phyloP scores from a whole-genome alignment of 1,140 invertebrate genomes.

The Zaprionus taronus region DNA sequence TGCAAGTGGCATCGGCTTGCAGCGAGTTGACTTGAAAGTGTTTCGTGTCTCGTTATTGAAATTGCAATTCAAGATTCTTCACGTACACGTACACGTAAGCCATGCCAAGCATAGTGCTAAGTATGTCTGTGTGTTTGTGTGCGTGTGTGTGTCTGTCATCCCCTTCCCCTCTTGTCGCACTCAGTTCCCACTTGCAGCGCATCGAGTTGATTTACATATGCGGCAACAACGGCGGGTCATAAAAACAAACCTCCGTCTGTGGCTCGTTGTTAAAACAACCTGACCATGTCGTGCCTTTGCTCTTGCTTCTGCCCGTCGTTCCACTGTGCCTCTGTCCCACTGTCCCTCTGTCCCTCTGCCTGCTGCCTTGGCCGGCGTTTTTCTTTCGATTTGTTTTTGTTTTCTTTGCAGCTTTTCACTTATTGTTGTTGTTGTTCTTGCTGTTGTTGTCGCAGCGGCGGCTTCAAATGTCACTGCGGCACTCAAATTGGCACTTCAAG shows the following conservation, averaged over 20 bases:
- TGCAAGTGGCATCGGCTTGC: conserved; percentile 57
- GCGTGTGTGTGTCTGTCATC: not conserved
- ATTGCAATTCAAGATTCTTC: conserved; percentile 81
- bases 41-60: conserved; percentile 80
- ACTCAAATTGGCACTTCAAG: conserved; percentile 64
- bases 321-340: not conserved
- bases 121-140: not conserved
- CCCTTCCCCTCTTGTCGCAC: not conserved
- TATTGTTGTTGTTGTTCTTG: not conserved
- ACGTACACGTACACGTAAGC: conserved; percentile 57
- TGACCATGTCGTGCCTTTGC: conserved; percentile 67
- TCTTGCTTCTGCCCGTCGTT: not conserved
- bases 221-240: conserved; percentile 53
- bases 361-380: conserved; percentile 29
- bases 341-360: not conserved
- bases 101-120: not conserved
- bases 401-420: conserved; percentile 17
- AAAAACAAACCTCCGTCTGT: conserved; percentile 57
- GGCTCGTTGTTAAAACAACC: conserved; percentile 69
- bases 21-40: conserved; percentile 64
- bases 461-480: conserved; percentile 71
- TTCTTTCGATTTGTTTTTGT: conserved; percentile 47
- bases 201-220: conserved; percentile 76
- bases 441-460: conserved; percentile 47
- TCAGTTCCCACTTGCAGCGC: conserved; percentile 30